Evolutionary conservation across 2,888 invertebrate genomes (phyloP), one percentile per base, ranked within the genome.

Genomic region (Helobdella robusta): DNA sequence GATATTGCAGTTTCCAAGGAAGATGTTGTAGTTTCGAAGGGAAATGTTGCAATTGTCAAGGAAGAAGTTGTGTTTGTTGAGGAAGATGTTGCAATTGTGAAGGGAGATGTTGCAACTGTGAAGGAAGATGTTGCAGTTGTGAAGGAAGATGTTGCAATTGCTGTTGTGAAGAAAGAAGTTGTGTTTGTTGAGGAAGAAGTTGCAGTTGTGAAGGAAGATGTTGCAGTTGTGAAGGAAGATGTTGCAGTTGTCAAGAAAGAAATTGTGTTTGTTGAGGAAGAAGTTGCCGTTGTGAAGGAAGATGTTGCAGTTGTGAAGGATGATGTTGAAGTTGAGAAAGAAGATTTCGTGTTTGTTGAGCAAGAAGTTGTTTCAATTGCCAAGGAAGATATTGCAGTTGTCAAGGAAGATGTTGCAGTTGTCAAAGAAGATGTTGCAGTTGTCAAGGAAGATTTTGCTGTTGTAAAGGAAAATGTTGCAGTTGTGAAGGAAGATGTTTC

Each of bases 241-340:
- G 44, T 40, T 40, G 44, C 11, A n/a, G 44, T 15, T 15, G 44
- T n/a, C 11, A 40, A 40, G 44, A n/a, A 15, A 40, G 44, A 40
- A 15, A n/a, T 40, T 40, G 44, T 15, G 44, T 11, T 15, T 15
- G 44, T n/a, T 15, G n/a, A 40, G 44, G n/a, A 15, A 40, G 44
- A 40, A 15, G 44, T 40, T 40, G 44, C 11, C 11, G 44, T 15
- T 15, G 44, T n/a, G n/a, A 40, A 40, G 44, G 44, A 15, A 40
- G 44, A 40, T 40, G 44, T 40, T 40, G 44, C 11, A n/a, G 44
- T 15, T 15, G 44, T n/a, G n/a, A 40, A 40, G 44, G n/a, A 15
- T 15, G 44, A 40, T 40, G 44, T 40, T 40, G 44, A 40, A n/a
- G 44, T 40, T 40, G 44, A 40, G 44, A n/a, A 40, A 40, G 44